phyloP scores from a whole-genome alignment of 2,797 vertebrate genomes.

The Leuciscus waleckii region DNA sequence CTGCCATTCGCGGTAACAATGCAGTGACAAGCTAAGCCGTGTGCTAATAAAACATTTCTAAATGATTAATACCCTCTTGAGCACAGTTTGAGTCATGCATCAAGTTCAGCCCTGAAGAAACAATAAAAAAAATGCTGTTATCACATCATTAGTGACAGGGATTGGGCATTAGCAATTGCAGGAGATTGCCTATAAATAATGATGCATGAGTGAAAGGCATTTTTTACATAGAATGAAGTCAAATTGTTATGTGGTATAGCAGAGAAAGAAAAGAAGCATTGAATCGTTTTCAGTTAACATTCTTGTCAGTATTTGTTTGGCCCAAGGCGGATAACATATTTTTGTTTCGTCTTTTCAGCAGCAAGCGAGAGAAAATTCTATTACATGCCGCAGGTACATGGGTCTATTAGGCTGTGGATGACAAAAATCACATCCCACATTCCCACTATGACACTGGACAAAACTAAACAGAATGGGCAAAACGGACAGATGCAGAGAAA shows the following conservation, averaged over 20 bases:
- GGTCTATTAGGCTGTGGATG: slow-evolving; percentile 3
- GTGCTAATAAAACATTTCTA: not conserved
- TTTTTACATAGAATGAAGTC: slow-evolving; percentile 2
- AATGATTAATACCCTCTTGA: not conserved
- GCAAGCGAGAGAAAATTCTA: slow-evolving; percentile 1
- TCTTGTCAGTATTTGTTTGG: slow-evolving; percentile 40
- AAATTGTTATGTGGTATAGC: not conserved
- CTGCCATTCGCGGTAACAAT: not conserved
- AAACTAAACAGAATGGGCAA: slow-evolving; percentile 10
- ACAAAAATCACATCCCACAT: slow-evolving; percentile 29
- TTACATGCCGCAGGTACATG: slow-evolving; percentile 9
- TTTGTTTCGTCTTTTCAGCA: not conserved
- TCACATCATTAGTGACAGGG: slow-evolving; percentile 16
- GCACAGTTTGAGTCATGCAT: slow-evolving; percentile 13
- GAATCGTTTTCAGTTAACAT: slow-evolving; percentile 31
- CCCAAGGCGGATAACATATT: slow-evolving; percentile 9
- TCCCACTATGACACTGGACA: not conserved
- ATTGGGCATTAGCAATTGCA: slow-evolving; percentile 4
- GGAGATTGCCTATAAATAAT: slow-evolving; percentile 7
- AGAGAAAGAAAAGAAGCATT: not conserved
- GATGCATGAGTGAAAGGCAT: not conserved
- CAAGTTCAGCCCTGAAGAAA: slow-evolving; percentile 7
- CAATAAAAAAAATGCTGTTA: not conserved
- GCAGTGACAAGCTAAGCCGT: slow-evolving; percentile 1
- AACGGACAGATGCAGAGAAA: slow-evolving; percentile 13